Conservation (phyloP, 2,888 invertebrate species). For the Coremacera marginata region DNA sequence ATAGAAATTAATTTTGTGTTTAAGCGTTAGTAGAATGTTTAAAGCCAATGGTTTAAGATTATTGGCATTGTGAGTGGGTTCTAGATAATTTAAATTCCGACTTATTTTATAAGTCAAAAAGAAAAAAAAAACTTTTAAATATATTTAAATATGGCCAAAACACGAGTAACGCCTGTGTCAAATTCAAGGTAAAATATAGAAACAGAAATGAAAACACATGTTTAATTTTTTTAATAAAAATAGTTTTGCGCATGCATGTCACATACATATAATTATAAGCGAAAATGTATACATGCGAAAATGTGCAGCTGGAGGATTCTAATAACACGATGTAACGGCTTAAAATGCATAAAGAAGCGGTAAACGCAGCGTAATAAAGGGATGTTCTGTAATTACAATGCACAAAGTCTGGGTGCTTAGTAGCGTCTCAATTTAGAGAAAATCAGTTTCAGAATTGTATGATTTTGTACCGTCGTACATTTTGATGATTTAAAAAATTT, state of each 20-base stretch:
- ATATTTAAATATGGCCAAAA: no score
- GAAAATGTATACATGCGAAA: background rate
- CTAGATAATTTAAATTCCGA: background rate
- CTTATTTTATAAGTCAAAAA: background rate
- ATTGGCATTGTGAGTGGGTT: no score
- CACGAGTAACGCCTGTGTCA: background rate
- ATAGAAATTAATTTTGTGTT: background rate
- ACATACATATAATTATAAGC: background rate
- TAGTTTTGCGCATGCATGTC: background rate
- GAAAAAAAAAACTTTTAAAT: background rate
- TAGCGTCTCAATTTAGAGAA: no score
- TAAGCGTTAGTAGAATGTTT: background rate
- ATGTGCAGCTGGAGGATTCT: background rate
- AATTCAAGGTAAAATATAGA: constrained; percentile 5
- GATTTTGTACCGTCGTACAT: no score
- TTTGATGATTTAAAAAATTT: no score
- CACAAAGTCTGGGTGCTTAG: no score
- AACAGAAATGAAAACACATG: constrained; percentile 3
- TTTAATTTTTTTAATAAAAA: background rate
- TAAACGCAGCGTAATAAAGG: no score
- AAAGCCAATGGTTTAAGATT: background rate
- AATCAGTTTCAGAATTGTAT: no score
- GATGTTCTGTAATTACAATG: no score
- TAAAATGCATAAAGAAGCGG: no score
- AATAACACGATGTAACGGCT: no score